Evolutionary conservation across 2,888 invertebrate genomes (phyloP), one percentile per base, ranked within the genome.

Genomic region (Drosophila setosimentum): DNA sequence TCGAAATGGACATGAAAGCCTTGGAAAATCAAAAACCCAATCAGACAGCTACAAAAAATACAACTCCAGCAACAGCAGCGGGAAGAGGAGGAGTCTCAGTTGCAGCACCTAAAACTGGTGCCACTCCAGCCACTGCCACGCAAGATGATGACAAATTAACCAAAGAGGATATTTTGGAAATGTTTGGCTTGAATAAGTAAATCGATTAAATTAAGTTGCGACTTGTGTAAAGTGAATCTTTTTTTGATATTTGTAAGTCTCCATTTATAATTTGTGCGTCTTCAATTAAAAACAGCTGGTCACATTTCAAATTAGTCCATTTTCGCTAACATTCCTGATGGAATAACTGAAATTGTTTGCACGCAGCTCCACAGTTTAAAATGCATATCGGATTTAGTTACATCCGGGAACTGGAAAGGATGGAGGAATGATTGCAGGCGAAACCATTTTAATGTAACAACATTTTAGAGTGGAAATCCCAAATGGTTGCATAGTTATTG

Each of bases 121-220:
- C 27, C 16, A 18, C 45, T 0, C n/a, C 29, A 8, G 13, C 10
- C n/a, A 21, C n/a, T 4, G 8, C n/a, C 6, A 3, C 65, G 5
- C 32, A 29, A 3, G 35, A 48, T 6, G 83, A 73, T 0, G 73
- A 76, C 0, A 58, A 55, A 21, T 35, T 91, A 11, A 87, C 87
- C 61, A 79, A 78, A 33, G 84, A 87, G 11, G 90, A 90, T 21
- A 51, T 87, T 29, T 2, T 89, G 5, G 53, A 79, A 1, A 89
- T 91, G 37, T 61, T 87, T 18, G 85, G 80, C 1, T 24, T 87
- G 1, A 54, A 68, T 16, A 70, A 74, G 49, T 59, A 60, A 51
- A 16, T n/a, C 10, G 7, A 4, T 27, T 4, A 2, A 48, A 24
- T 16, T 10, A 16, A 16, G 37, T 37, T 21, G 1, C 2, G 13